These are phyloP conservation scores for Natrix natrix DNA, from an alignment of 2,797 vertebrate species.

Conservation along the genomic window DNA sequence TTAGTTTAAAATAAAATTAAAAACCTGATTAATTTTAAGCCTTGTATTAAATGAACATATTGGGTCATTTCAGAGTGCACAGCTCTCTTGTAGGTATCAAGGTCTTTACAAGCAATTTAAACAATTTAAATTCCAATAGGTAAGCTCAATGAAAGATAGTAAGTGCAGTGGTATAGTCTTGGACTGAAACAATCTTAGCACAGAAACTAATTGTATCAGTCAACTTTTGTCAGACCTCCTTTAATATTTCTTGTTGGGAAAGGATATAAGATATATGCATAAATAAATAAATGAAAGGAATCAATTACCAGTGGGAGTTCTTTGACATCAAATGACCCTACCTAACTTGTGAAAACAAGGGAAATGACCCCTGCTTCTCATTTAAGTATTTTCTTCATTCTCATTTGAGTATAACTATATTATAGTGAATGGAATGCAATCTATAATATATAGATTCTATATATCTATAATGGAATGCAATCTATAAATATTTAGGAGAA, in stretches of 20 bases:
- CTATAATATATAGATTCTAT: background rate
- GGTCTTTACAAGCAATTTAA: background rate
- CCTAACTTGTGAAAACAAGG: background rate
- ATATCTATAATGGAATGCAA: background rate
- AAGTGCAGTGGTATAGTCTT: background rate
- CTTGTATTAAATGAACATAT: background rate
- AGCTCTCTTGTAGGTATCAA: background rate
- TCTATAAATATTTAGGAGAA: background rate
- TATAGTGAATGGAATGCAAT: background rate
- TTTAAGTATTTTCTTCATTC: background rate
- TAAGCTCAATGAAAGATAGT: too few species aligned
- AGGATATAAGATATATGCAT: background rate
- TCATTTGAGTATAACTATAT: too few species aligned
- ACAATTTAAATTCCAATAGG: background rate
- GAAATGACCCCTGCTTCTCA: background rate
- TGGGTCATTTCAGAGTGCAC: background rate
- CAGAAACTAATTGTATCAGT: background rate
- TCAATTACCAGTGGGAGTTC: background rate
- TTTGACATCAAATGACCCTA: background rate
- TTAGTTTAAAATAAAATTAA: too few species aligned
- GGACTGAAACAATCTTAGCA: background rate
- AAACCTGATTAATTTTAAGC: too few species aligned
- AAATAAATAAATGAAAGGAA: background rate
- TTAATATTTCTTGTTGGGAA: background rate
- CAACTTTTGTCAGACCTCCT: background rate